Evolutionary conservation across 2,797 vertebrate species (phyloP), one percentile per base, ranked within the genome.

Genomic region (Prunella strophiata): DNA sequence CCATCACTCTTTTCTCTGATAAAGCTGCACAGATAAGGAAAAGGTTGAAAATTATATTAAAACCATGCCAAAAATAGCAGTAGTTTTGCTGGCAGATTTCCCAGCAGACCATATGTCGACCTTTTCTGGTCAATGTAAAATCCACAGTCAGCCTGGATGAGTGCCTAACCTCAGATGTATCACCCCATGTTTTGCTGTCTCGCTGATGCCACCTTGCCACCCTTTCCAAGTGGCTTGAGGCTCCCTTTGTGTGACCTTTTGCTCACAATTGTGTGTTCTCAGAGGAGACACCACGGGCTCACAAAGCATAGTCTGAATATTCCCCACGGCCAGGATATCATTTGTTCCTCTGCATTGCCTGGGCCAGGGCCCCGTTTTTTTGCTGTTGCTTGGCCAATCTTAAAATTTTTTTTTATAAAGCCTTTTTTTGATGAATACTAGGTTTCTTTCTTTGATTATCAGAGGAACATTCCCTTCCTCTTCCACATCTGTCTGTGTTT

Each of bases 121-220:
- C 88, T 95, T 86, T 90, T 59, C 88, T 87, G 93, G 91, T 94
- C 96, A 91, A 32, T 82, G 68, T 71, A 40, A 94, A 89, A 96
- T 52, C 83, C 72, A 47, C 48, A 25, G 18, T 89, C 76, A 77
- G 55, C 57, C 6, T 13, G 73, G 71, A 88, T 93, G 89, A 79
- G 57, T 70, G 67, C 94, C 94, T 86, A 77, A 77, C 63, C 70
- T 88, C 76, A 59, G 70, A 66, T 77, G 30, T 43, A 79, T 71
- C 55, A 42, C 91, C 58, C 73, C 54, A 66, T 4, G 23, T 59
- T 93, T 79, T 70, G 40, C 61, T 34, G 47, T 86, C 80, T 85
- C 23, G 6, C 74, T 50, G 71, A 15, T 86, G 63, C 93, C 42
- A 79, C 79, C 48, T 89, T 76, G 62, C 75, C 57, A 61, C 40